Evolutionary conservation across 1,140 invertebrate species (phyloP), one percentile per base, ranked within the genome.

Genomic region (Globodera rostochiensis): DNA sequence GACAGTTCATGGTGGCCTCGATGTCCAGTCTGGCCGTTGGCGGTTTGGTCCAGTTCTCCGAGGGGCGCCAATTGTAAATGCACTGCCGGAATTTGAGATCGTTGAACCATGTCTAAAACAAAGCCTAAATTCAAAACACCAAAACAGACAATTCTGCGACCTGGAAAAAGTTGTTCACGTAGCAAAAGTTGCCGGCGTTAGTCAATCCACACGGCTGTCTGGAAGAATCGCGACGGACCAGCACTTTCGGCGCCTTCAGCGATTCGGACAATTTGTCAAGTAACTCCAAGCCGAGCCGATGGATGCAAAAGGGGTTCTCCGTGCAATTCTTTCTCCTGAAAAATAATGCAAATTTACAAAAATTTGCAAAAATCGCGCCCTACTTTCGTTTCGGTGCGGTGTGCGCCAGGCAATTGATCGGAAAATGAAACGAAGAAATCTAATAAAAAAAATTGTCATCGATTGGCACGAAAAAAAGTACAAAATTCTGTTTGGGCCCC

Each of bases 141-240:
- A 1, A 36, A 36, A 36, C 36, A 36, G 36, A 36, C 36, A 36
- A 36, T 36, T 36, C 2, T 3, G 36, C 36, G 36, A 88, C 88
- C 85, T 88, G 87, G 47, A 88, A 80, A 70, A 88, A 88, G 70
- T 84, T 88, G 76, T 88, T 88, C 4, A 88, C 84, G 80, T 88
- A 88, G 74, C 87, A 88, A 67, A 77, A 88, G 57, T 88, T 88
- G n/a, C 88, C 87, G 49, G 57, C 70, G 71, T 88, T 88, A 2
- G 67, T 70, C 1, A 88, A 73, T 6, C 87, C 87, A 78, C 88
- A 89, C 15, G 87, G 87, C 49, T 86, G 84, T 13, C 81, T 77
- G 13, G 75, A 74, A 19, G 82, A 6, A 60, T 88, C 86, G 60
- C 87, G 79, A 15, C 79, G 81, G 8, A 49, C 74, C 46, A 87